Conservation (phyloP, 1,140 invertebrate species). For the Brachionus plicatilis region DNA sequence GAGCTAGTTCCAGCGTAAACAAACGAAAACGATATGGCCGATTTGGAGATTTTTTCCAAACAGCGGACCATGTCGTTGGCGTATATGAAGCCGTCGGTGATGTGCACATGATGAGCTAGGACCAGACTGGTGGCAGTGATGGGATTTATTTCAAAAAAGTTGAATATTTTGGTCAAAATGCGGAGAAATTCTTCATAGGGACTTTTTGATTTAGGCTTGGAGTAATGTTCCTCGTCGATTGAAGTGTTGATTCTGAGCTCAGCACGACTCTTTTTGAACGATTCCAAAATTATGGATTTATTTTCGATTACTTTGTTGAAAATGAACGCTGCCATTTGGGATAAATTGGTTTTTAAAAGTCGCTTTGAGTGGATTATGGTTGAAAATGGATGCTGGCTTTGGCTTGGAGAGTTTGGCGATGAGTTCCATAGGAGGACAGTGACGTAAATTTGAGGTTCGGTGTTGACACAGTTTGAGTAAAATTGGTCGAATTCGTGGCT, state of each 20-base stretch:
- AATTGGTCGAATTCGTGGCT: slow-evolving; percentile 11
- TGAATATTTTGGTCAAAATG: not conserved
- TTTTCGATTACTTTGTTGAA: slow-evolving; percentile 23
- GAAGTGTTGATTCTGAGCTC: not conserved
- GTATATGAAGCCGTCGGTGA: slow-evolving; percentile 17
- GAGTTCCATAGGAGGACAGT: slow-evolving; percentile 17
- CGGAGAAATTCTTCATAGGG: not conserved
- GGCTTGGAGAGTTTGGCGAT: not conserved
- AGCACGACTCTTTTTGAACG: not conserved
- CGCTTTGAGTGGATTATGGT: slow-evolving; percentile 8
- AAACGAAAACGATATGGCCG: slow-evolving; percentile 30
- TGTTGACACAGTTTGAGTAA: not conserved
- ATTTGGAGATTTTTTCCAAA: slow-evolving; percentile 32
- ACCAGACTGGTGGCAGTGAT: not conserved
- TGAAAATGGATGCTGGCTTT: not conserved
- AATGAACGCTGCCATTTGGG: not conserved
- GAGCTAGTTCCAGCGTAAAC: not conserved
- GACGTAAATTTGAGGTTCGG: slow-evolving; percentile 23
- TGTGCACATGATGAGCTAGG: not conserved
- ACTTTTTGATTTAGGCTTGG: not conserved
- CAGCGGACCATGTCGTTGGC: not conserved
- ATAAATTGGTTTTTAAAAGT: slow-evolving; percentile 18
- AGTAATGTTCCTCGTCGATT: not conserved
- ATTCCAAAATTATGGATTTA: not conserved
- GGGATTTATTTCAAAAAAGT: slow-evolving; percentile 1